phyloP scores from a whole-genome alignment of 92 coral and sea anemone genomes.

The Palythoa caribaeorum region DNA sequence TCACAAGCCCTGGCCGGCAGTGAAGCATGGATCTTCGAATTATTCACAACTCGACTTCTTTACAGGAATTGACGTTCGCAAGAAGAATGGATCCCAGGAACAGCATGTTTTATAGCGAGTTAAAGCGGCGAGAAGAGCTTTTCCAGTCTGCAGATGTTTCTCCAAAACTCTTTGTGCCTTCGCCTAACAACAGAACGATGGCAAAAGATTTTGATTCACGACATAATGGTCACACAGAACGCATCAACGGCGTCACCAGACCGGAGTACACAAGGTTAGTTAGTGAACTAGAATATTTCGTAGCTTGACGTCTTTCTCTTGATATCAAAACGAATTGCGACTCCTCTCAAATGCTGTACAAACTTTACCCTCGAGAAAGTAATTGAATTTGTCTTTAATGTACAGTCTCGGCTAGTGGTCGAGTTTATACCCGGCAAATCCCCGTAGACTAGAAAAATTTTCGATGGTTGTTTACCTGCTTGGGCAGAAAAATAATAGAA shows the following conservation, averaged over 20 bases:
- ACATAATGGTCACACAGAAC: slow-evolving; percentile 36
- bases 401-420: slow-evolving; percentile 24
- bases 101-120: slow-evolving; percentile 33
- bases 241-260: slow-evolving; percentile 14
- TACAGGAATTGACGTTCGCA: slow-evolving; percentile 36
- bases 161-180: slow-evolving; percentile 35
- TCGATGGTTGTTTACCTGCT: not conserved
- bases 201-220: slow-evolving; percentile 45
- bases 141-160: slow-evolving; percentile 43
- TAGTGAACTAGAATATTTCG: slow-evolving; percentile 18
- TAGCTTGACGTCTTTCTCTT: slow-evolving; percentile 5
- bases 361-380: slow-evolving; percentile 31
- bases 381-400: slow-evolving; percentile 31
- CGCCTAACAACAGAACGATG: slow-evolving; percentile 46
- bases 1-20: slow-evolving; percentile 5
- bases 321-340: not conserved
- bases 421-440: slow-evolving; percentile 30
- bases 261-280: slow-evolving; percentile 53
- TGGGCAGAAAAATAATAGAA: not conserved
- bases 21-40: slow-evolving; percentile 45
- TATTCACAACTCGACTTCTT: slow-evolving; percentile 46
- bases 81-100: slow-evolving; percentile 41
- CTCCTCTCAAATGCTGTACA: slow-evolving; percentile 14
- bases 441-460: slow-evolving; percentile 17
- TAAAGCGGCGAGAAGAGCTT: slow-evolving; percentile 38